Evolutionary conservation across 2,888 invertebrate genomes (phyloP).

Genomic region (Microdon myrmicae): DNA sequence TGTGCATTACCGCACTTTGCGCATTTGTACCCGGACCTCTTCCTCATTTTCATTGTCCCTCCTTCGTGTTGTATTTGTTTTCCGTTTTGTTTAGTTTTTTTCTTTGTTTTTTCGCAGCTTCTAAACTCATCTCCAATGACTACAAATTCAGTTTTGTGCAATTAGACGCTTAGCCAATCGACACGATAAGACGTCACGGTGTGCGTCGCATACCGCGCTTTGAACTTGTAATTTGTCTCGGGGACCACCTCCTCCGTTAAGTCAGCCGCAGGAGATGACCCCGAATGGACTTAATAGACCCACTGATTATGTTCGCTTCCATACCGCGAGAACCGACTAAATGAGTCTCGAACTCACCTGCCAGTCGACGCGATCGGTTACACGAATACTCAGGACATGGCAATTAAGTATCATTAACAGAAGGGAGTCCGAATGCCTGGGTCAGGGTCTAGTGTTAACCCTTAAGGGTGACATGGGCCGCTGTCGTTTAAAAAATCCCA

Average conservation of each 20-base stretch:
- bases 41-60: slow-evolving; percentile 11
- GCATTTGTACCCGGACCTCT: slow-evolving; percentile 3
- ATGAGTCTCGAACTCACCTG: slow-evolving; percentile 48
- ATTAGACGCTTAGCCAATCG: slow-evolving; percentile 11
- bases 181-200: slow-evolving; percentile 6
- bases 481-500: slow-evolving; percentile 18
- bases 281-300: slow-evolving; percentile 42
- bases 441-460: slow-evolving; percentile 25
- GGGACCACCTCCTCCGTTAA: slow-evolving; percentile 24
- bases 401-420: slow-evolving; percentile 51
- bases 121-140: slow-evolving; percentile 6
- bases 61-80: too few relatives aligned
- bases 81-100: too few relatives aligned
- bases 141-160: slow-evolving; percentile 11
- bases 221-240: slow-evolving; percentile 32
- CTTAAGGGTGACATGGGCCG: slow-evolving; percentile 48
- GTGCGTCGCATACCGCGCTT: slow-evolving; percentile 5
- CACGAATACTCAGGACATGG: slow-evolving; percentile 50
- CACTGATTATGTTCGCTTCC: slow-evolving; percentile 50
- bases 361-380: too few relatives aligned
- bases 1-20: slow-evolving; percentile 43
- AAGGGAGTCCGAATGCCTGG: slow-evolving; percentile 23
- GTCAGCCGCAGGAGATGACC: slow-evolving; percentile 29
- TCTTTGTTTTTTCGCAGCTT: too few relatives aligned
- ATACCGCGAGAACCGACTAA: slow-evolving; percentile 37